These are phyloP conservation scores for Amphiprion percula DNA, from an alignment of 2,113 vertebrate species.

Conservation along the genomic window DNA sequence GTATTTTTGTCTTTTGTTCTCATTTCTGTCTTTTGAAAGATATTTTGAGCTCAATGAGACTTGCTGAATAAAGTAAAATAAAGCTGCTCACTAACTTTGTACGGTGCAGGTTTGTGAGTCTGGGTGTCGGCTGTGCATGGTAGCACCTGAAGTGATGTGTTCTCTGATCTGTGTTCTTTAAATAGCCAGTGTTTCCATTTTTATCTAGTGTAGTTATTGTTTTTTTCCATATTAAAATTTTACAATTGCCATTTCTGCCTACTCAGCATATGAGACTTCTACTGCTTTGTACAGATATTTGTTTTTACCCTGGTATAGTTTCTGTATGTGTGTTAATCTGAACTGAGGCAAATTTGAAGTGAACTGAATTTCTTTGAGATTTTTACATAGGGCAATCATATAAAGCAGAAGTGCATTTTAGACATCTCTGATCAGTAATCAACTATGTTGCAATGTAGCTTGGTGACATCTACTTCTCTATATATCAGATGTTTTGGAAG, in stretches of 20 bases:
- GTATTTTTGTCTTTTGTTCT: too few species aligned
- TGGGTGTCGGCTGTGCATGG: background rate
- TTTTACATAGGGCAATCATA: background rate
- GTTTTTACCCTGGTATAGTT: background rate
- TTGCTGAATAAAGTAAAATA: background rate
- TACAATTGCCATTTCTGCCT: background rate
- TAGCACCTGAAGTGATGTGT: background rate
- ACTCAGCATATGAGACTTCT: background rate
- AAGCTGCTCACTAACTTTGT: background rate
- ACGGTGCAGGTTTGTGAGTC: background rate
- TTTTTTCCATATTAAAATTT: background rate
- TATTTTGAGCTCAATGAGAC: background rate
- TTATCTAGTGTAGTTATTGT: background rate
- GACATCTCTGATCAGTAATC: background rate
- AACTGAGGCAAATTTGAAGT: background rate
- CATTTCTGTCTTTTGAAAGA: too few species aligned
- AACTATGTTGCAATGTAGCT: background rate
- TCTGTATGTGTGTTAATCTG: background rate
- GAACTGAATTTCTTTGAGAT: background rate
- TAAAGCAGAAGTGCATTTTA: background rate
- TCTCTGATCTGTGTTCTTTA: slow-evolving; percentile 4
- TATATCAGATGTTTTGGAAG: slow-evolving; percentile 34
- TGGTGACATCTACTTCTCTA: slow-evolving; percentile 1
- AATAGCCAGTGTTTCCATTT: background rate
- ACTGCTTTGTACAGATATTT: background rate